Evolutionary conservation across 2,888 invertebrate genomes (phyloP).

Genomic region (Thymelicus lineola): DNA sequence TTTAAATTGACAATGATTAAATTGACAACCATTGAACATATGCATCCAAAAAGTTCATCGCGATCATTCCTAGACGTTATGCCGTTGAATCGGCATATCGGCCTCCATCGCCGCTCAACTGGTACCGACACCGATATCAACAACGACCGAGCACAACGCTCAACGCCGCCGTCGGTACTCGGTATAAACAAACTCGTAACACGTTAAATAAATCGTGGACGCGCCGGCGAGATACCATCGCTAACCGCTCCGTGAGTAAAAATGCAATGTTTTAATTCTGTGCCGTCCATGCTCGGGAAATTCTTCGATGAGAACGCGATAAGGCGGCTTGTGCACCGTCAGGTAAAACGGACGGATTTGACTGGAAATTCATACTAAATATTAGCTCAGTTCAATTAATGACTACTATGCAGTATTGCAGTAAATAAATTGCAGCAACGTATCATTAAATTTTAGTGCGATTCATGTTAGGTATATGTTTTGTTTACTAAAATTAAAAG

Average conservation of each 20-base stretch:
- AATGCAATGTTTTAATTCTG: conserved; percentile 79
- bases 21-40: no score
- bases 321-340: conserved; percentile 36
- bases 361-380: neutral
- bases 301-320: conserved; percentile 57
- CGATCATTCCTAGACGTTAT: neutral
- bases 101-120: neutral
- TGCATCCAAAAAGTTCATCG: no score
- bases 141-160: neutral
- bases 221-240: conserved; percentile 44
- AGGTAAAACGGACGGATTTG: conserved; percentile 6
- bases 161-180: neutral
- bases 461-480: no score
- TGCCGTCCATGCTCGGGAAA: conserved; percentile 56
- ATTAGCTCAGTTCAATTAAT: no score
- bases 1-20: no score
- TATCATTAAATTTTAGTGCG: no score
- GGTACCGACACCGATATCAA: neutral
- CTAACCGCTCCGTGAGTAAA: conserved; percentile 40
- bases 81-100: conserved; percentile 3
- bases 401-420: no score
- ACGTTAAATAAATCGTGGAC: conserved; percentile 47
- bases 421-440: no score
- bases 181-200: conserved; percentile 39
- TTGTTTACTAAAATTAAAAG: no score